Evolutionary conservation across 2,888 invertebrate genomes (phyloP), one percentile per base, ranked within the genome.

Genomic region (Cephus nigrinus): DNA sequence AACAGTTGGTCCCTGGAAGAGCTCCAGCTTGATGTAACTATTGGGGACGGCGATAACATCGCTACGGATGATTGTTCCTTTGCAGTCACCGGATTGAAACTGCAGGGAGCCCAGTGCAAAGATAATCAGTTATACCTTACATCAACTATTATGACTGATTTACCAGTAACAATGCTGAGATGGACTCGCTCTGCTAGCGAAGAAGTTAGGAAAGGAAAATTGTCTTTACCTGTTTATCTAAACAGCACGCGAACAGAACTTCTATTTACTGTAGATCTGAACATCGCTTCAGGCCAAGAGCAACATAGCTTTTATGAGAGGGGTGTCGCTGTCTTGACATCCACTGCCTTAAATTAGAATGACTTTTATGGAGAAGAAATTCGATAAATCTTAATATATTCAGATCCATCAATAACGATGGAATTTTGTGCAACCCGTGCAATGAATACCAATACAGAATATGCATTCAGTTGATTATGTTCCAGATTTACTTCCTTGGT

Each of bases 1-100:
- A 99, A 99, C 92, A 97, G 97, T 85, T 97, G 97, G 97, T 98
- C 99, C 0, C 93, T 99, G 73, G 99, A 99, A 92, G 99, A 99
- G 92, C 93, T 99, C 23, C 95, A 97, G 84, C 93, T 98, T 81
- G 96, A 97, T 92, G 97, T 97, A 78, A 94, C 93, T 68, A 94
- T 96, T 78, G 93, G 93, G 0, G 94, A 95, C 68, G 88, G 87
- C 30, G 93, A 94, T 79, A 92, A 92, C 11, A 90, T 92, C 23
- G 94, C 94, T 74, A 93, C 93, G 80, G 94, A 94, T 75, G 94
- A 94, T 84, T 93, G 94, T 74, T 95, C 95, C 77, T 95, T 95
- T 91, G 93, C 94, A 1, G 95, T 95, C 85, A 93, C 93, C 88
- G 99, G 99, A 1, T 93, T 99, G 81, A 98, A 98, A 93, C 93